Conservation (phyloP, 2,113 vertebrate species). For the Galemys pyrenaicus region DNA sequence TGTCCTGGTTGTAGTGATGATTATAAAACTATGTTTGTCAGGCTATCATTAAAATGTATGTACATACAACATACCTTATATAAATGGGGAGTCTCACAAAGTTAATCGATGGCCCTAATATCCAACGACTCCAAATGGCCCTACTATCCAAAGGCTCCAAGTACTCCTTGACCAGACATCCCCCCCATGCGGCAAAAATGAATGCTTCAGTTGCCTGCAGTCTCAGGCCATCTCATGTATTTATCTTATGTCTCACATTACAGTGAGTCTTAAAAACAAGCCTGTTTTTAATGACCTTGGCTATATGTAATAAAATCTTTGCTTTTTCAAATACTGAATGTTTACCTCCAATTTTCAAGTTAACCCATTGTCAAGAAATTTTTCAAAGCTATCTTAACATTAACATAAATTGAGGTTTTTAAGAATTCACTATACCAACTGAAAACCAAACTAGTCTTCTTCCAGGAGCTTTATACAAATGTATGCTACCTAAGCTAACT, state of each 20-base stretch:
- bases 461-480: not conserved
- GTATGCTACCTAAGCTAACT: not conserved
- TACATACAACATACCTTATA: not conserved
- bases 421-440: not conserved
- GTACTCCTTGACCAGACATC: not conserved
- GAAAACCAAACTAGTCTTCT: conserved; percentile 21
- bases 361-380: conserved; percentile 29
- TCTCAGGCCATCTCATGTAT: not conserved
- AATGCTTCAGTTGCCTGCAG: not conserved
- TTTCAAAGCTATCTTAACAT: not conserved
- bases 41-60: not conserved
- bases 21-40: not conserved
- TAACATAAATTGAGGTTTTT: conserved; percentile 10
- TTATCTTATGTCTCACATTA: not conserved
- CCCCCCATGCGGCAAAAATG: not conserved
- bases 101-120: not conserved
- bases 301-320: not conserved
- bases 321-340: conserved; percentile 33
- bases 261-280: not conserved
- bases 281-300: not conserved
- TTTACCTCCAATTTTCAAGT: conserved; percentile 29
- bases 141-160: not conserved
- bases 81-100: not conserved
- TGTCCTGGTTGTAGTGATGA: not conserved
- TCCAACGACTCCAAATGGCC: not conserved